Conservation (phyloP, 2,797 vertebrate genomes). For the Rachycentron canadum region DNA sequence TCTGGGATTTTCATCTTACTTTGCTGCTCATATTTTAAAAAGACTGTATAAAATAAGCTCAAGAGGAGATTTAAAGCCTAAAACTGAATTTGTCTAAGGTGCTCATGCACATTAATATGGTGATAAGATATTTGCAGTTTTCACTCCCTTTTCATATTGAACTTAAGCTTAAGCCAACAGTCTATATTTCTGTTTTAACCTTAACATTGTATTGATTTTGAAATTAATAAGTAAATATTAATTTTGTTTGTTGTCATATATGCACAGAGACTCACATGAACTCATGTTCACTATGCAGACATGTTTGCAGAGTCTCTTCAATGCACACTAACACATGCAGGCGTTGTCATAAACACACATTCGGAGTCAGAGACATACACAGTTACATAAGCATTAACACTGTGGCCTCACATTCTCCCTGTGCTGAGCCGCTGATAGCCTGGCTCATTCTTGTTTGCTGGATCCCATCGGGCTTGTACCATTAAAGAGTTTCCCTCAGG, state of each 20-base stretch:
- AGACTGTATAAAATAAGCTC: not conserved
- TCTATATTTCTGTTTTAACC: not conserved
- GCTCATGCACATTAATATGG: conserved; percentile 8
- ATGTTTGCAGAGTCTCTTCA: conserved; percentile 20
- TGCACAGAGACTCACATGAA: conserved; percentile 2
- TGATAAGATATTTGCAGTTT: not conserved
- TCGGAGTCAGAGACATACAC: conserved; percentile 33
- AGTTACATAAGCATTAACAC: conserved; percentile 73
- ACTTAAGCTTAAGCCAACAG: conserved; percentile 2
- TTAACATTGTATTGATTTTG: conserved; percentile 3
- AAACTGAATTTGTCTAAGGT: conserved; percentile 6
- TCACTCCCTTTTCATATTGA: not conserved
- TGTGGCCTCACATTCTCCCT: conserved; percentile 52
- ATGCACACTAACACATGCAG: conserved; percentile 37
- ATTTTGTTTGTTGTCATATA: not conserved
- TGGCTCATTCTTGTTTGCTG: conserved; percentile 59
- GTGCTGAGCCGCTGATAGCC: conserved; percentile 59
- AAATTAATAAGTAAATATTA: not conserved
- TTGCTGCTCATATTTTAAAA: conserved; percentile 22
- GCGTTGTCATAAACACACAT: conserved; percentile 49
- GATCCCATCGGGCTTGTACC: conserved; percentile 64
- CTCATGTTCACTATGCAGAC: conserved; percentile 6
- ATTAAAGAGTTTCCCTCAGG: conserved; percentile 72
- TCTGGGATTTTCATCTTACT: not conserved
- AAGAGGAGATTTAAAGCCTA: conserved; percentile 17